phyloP scores from a whole-genome alignment of 1,140 invertebrate genomes.

The Drosophila busckii region DNA sequence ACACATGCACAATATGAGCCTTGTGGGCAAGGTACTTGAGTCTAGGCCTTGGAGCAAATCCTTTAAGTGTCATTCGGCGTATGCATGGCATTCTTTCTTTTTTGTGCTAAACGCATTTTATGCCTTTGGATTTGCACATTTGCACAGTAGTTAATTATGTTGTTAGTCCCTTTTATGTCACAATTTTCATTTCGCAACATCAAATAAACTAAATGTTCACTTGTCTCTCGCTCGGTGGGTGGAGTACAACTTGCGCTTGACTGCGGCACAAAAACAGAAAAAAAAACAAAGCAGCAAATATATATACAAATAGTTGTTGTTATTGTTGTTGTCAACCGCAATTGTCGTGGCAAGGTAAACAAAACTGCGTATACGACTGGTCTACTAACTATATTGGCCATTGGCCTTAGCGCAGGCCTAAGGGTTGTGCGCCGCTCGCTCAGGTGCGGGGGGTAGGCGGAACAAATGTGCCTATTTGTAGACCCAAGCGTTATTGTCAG shows the following conservation, averaged over 20 bases:
- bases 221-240: too few species aligned
- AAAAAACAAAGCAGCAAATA: too few species aligned
- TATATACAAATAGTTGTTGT: conserved; percentile 1
- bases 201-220: conserved; percentile 72
- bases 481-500: conserved; percentile 14
- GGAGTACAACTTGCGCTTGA: conserved; percentile 4
- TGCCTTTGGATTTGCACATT: conserved; percentile 72
- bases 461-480: conserved; percentile 71
- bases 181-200: conserved; percentile 75
- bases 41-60: conserved; percentile 43
- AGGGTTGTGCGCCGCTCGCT: conserved; percentile 12
- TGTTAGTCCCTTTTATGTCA: conserved; percentile 77
- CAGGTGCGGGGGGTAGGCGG: conserved; percentile 23
- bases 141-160: conserved; percentile 75
- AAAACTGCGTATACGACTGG: conserved; percentile 55
- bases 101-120: conserved; percentile 48
- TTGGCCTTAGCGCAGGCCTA: conserved; percentile 58
- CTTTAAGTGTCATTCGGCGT: conserved; percentile 68
- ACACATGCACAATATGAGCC: conserved; percentile 8
- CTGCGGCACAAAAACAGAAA: conserved; percentile 2
- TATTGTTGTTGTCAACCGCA: conserved; percentile 48
- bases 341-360: conserved; percentile 77
- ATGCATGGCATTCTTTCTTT: conserved; percentile 13
- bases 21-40: conserved; percentile 39
- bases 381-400: conserved; percentile 64